These are phyloP conservation scores for Oceanodroma leucorhoa DNA, from an alignment of 2,797 vertebrate species.

Conservation along the genomic window DNA sequence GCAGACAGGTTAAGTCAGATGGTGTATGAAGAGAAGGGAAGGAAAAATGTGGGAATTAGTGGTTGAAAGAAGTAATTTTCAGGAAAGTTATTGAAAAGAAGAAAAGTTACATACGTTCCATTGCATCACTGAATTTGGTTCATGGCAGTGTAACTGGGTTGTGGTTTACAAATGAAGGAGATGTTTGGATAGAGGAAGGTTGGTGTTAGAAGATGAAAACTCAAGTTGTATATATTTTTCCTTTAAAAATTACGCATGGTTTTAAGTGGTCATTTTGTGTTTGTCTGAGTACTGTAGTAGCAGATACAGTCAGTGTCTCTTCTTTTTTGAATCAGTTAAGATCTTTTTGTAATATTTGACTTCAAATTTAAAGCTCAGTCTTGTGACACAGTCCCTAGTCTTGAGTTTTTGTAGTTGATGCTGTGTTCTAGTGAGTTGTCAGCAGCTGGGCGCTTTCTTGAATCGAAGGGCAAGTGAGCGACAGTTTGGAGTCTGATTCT, in stretches of 20 bases:
- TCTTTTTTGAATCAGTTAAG: background rate
- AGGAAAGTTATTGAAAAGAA: background rate
- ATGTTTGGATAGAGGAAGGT: background rate
- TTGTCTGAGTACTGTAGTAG: background rate
- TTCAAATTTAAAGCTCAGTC: background rate
- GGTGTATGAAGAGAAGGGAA: background rate
- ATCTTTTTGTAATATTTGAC: background rate
- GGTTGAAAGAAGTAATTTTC: background rate
- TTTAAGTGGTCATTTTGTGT: background rate
- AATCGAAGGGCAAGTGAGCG: background rate
- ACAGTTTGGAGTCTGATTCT: background rate
- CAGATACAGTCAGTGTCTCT: background rate
- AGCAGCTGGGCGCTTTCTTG: background rate
- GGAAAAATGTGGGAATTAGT: background rate
- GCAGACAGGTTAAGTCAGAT: background rate
- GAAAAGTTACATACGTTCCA: fast-evolving
- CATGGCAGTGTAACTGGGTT: background rate
- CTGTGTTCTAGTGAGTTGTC: background rate
- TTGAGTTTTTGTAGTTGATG: background rate
- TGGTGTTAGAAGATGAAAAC: background rate
- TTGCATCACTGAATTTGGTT: background rate
- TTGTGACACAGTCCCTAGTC: background rate
- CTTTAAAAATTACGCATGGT: background rate
- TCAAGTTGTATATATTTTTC: background rate
- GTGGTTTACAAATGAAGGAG: background rate